Base-by-base conservation (phyloP, 2,888 invertebrate species). In the Trissolcus japonicus region DNA sequence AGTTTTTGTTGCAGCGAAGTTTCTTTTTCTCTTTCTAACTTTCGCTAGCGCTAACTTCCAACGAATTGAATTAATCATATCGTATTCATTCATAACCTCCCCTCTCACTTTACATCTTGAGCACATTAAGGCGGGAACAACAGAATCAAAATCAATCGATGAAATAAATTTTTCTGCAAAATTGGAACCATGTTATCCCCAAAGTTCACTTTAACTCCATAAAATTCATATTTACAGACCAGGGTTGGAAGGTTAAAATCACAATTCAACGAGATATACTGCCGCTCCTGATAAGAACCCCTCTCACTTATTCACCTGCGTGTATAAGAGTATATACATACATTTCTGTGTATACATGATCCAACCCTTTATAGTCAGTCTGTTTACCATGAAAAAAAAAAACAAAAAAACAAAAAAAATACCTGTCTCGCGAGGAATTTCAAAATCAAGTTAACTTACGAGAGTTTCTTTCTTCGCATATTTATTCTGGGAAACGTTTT, bases 401-500 rank as follows among this genome's bases (percentile, higher is more conserved):
- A 11, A 6, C 35, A 35, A 35, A 35, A 11, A 9, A 11, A 35
- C 6, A 35, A 35, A 35, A 11, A 35, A 35, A 35, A 11, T 9
- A 11, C 35, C 35, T 35, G 35, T 11, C 11, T 35, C 35, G 9
- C 35, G 35, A 35, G 35, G 35, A 35, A 35, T 35, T 11, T 35
- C 11, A 11, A 11, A 35, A 35, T 35, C 35, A 35, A 35, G 35
- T 35, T 9, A 35, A 35, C 25, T 25, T 6, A 6, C 35, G 35
- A 7, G 35, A 35, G 11, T 35, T 35, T 9, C 35, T 55, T 4
- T 16, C 60, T 40, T 19, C 51, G 29, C 59, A 48, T 54, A 54
- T 69, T 69, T 61, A 69, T 56, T 55, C 61, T 40, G 55, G 50
- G 25, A n/a, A 61, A 56, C 55, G 56, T n/a, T 62, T 63, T 57